Percentiles rank a stretch among this genome's conserved stretches.
Conservation (phyloP, 2,888 invertebrate genomes). For the Diarsia rubi region DNA sequence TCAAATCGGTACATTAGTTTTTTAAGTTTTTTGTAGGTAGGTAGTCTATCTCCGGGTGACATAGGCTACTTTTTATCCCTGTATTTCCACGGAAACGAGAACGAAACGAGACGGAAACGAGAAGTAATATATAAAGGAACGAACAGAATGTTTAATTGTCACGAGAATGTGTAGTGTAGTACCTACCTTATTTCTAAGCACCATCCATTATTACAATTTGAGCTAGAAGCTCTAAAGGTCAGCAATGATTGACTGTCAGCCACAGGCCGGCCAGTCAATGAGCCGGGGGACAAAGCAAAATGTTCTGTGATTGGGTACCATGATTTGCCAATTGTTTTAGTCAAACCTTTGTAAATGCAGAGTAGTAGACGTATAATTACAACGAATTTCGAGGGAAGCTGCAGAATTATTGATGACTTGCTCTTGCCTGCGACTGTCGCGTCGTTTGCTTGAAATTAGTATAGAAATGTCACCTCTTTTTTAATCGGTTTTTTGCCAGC, state of each 20-base stretch:
- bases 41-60: no score
- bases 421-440: no score
- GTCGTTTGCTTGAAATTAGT: no score
- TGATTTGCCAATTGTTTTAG: conserved; percentile 32
- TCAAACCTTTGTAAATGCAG: conserved; percentile 27
- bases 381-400: background rate
- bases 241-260: conserved; percentile 47
- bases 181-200: background rate
- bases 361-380: background rate
- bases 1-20: no score
- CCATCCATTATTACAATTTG: background rate
- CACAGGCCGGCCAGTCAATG: conserved; percentile 25
- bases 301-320: conserved; percentile 35
- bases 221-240: conserved; percentile 28
- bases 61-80: no score
- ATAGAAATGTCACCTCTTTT: no score
- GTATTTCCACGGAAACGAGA: no score
- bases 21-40: no score
- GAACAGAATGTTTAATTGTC: background rate
- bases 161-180: background rate
- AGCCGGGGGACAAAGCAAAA: conserved; percentile 39
- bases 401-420: background rate
- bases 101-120: no score
- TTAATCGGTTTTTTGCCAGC: no score
- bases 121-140: no score